phyloP scores from a whole-genome alignment of 2,888 invertebrate species.

The Ligdia adustata region DNA sequence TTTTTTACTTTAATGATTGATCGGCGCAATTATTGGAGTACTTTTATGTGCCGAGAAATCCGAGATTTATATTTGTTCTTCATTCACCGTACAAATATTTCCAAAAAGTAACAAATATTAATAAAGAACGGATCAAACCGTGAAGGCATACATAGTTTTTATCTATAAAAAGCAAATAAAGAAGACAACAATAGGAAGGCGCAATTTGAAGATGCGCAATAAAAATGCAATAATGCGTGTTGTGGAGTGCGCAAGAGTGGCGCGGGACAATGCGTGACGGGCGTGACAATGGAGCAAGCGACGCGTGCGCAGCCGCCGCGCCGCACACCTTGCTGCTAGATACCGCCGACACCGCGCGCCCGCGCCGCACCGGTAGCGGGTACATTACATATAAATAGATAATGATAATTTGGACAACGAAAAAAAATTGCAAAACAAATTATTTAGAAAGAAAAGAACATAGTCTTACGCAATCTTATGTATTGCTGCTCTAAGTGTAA shows the following conservation, averaged over 20 bases:
- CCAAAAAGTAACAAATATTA: conserved; percentile 41
- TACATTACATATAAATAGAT: no score
- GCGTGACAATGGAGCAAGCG: conserved; percentile 69
- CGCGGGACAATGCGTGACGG: conserved; percentile 67
- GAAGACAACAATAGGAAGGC: conserved; percentile 66
- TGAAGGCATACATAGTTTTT: conserved; percentile 77
- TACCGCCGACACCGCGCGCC: neutral
- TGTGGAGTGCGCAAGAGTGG: conserved; percentile 61
- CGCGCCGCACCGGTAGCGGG: no score
- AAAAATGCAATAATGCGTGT: conserved; percentile 77
- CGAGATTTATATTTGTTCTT: conserved; percentile 39
- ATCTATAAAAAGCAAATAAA: conserved; percentile 72
- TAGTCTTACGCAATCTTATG: no score
- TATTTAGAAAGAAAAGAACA: no score
- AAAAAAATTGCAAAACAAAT: no score
- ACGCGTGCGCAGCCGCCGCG: conserved; percentile 63
- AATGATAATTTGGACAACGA: no score
- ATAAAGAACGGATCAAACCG: conserved; percentile 73
- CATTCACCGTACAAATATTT: conserved; percentile 31
- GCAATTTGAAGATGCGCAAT: conserved; percentile 77
- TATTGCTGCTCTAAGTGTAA: no score
- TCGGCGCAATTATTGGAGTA: conserved; percentile 23
- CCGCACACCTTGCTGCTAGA: conserved; percentile 59
- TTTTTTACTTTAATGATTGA: conserved; percentile 9
- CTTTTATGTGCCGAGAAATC: conserved; percentile 33